Conservation (phyloP, 2,797 vertebrate genomes). For the Harpagifer antarcticus region DNA sequence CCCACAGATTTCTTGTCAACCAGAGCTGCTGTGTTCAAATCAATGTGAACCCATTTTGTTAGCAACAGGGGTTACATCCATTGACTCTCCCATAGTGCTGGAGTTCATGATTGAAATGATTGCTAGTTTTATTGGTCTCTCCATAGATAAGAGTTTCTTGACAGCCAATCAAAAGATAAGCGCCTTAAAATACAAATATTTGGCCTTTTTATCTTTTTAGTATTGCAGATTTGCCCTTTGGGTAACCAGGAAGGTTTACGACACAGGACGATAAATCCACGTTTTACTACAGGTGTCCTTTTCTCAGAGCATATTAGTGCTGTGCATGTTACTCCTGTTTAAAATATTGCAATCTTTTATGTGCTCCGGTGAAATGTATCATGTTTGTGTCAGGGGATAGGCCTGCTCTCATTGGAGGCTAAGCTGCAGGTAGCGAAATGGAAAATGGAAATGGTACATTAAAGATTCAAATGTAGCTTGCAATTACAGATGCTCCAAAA, state of each 20-base stretch:
- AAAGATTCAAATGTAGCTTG: slow-evolving; percentile 45
- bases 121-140: slow-evolving; percentile 24
- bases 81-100: slow-evolving; percentile 6
- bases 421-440: slow-evolving; percentile 47
- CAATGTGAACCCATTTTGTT: slow-evolving; percentile 42
- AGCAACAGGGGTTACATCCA: slow-evolving; percentile 49
- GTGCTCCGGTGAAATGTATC: slow-evolving; percentile 73
- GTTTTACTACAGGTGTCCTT: slow-evolving; percentile 39
- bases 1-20: slow-evolving; percentile 42
- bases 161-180: slow-evolving; percentile 40
- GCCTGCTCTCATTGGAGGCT: slow-evolving; percentile 50
- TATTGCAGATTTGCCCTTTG: slow-evolving; percentile 23
- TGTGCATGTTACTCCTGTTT: slow-evolving; percentile 57
- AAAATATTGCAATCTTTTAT: slow-evolving; percentile 70
- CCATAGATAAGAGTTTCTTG: slow-evolving; percentile 31
- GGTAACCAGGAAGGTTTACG: slow-evolving; percentile 48
- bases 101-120: slow-evolving; percentile 34
- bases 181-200: slow-evolving; percentile 33
- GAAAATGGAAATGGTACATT: slow-evolving; percentile 50
- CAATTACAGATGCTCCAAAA: slow-evolving; percentile 33
- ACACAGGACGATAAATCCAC: slow-evolving; percentile 24
- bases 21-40: slow-evolving; percentile 30
- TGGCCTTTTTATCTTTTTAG: slow-evolving; percentile 33
- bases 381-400: slow-evolving; percentile 70
- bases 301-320: slow-evolving; percentile 57